These are phyloP conservation scores for Romanogobio albipinnatus DNA, from an alignment of 2,113 vertebrate species.

Conservation along the genomic window DNA sequence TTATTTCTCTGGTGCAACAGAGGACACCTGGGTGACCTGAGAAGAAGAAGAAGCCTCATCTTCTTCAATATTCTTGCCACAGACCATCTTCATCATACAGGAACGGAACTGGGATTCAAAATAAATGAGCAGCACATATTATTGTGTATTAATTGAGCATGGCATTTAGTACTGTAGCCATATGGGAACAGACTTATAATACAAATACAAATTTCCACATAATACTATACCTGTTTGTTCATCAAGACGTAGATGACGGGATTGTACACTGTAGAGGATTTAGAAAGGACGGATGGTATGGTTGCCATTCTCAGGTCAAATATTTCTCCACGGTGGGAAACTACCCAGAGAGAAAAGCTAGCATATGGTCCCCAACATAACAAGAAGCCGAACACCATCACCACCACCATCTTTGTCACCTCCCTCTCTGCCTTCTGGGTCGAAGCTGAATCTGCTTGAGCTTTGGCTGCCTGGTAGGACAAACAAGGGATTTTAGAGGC, in stretches of 20 bases:
- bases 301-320: conserved; percentile 75
- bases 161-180: not conserved
- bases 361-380: conserved; percentile 76
- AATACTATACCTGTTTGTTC: conserved; percentile 72
- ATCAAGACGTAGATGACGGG: conserved; percentile 79
- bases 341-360: conserved; percentile 71
- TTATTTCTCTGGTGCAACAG: conserved; percentile 66
- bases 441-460: conserved; percentile 76
- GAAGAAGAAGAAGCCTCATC: conserved; percentile 71
- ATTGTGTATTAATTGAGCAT: not conserved
- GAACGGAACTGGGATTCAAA: conserved; percentile 65
- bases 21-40: conserved; percentile 77
- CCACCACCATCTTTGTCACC: conserved; percentile 78
- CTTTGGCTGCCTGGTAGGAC: conserved; percentile 72
- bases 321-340: conserved; percentile 66
- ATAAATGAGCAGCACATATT: not conserved
- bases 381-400: conserved; percentile 79
- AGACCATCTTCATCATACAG: conserved; percentile 65
- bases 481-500: conserved; percentile 6
- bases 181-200: not conserved
- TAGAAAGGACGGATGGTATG: conserved; percentile 74
- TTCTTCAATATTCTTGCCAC: conserved; percentile 70
- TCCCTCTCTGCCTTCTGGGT: conserved; percentile 79
- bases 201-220: not conserved
- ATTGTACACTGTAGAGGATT: conserved; percentile 79